A percentile compares a stretch with the other conserved stretches of the same genome.
phyloP scores from a whole-genome alignment of 1,140 invertebrate species.

The Ruditapes philippinarum region DNA sequence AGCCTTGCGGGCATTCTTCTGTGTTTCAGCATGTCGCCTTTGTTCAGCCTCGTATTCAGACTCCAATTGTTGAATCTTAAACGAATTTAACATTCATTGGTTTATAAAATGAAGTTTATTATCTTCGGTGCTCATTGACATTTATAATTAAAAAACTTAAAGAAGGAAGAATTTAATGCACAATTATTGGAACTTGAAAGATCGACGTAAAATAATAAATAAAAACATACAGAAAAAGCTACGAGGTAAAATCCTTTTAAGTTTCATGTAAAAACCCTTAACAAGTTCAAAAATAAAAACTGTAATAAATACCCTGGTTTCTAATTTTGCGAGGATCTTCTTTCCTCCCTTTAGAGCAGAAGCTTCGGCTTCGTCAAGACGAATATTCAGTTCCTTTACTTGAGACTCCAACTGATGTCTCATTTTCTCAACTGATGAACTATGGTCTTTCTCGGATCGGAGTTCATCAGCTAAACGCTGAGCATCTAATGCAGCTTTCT shows the following conservation, averaged over 20 bases:
- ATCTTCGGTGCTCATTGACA: too few relatives aligned
- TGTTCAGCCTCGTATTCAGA: conserved; percentile 99
- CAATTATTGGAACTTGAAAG: too few relatives aligned
- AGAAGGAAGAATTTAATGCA: too few relatives aligned
- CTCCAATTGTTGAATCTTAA: conserved; percentile 92
- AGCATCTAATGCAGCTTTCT: conserved; percentile 98
- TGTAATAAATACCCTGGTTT: conserved; percentile 87
- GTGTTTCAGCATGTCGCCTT: conserved; percentile 94
- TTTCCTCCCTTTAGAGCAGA: conserved; percentile 99
- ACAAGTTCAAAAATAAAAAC: too few relatives aligned
- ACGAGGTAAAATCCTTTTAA: too few relatives aligned
- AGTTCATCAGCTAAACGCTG: conserved; percentile 99
- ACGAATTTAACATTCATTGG: too few relatives aligned
- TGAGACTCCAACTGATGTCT: conserved; percentile 98
- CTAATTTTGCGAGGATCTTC: conserved; percentile 90
- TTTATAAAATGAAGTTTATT: too few relatives aligned
- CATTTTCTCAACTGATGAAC: conserved; percentile 98
- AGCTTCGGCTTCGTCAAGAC: conserved; percentile 98
- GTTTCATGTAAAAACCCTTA: too few relatives aligned
- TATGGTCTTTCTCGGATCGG: conserved; percentile 99
- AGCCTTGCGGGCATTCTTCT: conserved; percentile 92
- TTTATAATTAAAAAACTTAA: too few relatives aligned
- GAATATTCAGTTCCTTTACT: conserved; percentile 98
- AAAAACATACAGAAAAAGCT: too few relatives aligned
- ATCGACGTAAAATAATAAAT: too few relatives aligned